Evolutionary conservation across 2,888 invertebrate species (phyloP).

Genomic region (Cephonodes hylas): DNA sequence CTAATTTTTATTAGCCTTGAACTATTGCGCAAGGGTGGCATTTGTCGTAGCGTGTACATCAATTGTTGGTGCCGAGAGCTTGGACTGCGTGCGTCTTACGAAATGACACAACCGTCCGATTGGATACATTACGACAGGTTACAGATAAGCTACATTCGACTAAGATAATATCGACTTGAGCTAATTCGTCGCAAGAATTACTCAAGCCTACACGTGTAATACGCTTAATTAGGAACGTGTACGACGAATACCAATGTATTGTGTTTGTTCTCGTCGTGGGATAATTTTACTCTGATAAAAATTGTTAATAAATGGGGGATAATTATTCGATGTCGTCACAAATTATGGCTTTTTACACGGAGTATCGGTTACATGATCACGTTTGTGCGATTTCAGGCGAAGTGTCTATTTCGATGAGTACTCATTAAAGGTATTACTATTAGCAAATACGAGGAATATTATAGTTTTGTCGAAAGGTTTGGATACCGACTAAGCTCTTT

Average conservation of each 20-base stretch:
- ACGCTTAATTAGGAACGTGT: slow-evolving; percentile 2
- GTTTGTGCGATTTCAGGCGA: neutral
- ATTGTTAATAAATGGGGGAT: slow-evolving; percentile 20
- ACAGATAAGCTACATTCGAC: slow-evolving; percentile 37
- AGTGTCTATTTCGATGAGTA: neutral
- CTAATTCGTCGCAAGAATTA: slow-evolving; percentile 33
- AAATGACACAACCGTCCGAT: slow-evolving; percentile 37
- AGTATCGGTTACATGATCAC: slow-evolving; percentile 15
- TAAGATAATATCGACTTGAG: slow-evolving; percentile 47
- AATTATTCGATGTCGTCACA: neutral
- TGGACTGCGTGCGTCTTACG: slow-evolving; percentile 43
- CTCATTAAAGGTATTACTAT: no score
- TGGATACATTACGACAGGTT: slow-evolving; percentile 33
- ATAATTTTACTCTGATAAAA: slow-evolving; percentile 24
- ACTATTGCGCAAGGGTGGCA: slow-evolving; percentile 63
- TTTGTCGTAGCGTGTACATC: slow-evolving; percentile 49
- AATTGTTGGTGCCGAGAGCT: slow-evolving; percentile 34
- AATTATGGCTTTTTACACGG: neutral
- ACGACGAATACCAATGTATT: slow-evolving; percentile 12
- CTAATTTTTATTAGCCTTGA: slow-evolving; percentile 58
- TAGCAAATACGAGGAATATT: no score
- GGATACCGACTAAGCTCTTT: no score
- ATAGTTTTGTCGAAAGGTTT: no score
- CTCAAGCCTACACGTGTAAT: slow-evolving; percentile 1
- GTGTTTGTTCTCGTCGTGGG: slow-evolving; percentile 19